phyloP scores from a whole-genome alignment of 2,797 vertebrate species.

The Ambastaia sidthimunki region DNA sequence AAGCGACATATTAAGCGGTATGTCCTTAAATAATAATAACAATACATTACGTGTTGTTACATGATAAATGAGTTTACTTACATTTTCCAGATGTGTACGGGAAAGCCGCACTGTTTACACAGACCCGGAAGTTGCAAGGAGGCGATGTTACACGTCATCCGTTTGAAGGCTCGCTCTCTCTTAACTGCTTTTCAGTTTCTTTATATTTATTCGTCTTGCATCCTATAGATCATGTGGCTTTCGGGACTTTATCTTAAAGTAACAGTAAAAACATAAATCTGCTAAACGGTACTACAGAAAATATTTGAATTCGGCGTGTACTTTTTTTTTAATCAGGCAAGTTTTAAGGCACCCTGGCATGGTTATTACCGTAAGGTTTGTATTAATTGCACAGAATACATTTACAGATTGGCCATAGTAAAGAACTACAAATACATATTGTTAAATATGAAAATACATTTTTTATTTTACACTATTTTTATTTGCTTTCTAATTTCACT shows the following conservation, averaged over 20 bases:
- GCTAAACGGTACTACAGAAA: not conserved
- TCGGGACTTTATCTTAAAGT: not conserved
- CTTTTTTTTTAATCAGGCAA: slow-evolving; percentile 48
- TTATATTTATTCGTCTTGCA: not conserved
- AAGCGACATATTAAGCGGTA: not conserved
- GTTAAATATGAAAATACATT: no score
- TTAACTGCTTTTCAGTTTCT: not conserved
- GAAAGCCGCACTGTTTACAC: slow-evolving; percentile 57
- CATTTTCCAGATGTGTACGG: slow-evolving; percentile 24
- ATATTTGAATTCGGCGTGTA: no score
- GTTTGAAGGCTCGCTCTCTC: not conserved
- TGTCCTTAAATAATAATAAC: fast-evolving
- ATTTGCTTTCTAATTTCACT: no score
- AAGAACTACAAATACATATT: not conserved
- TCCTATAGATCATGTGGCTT: not conserved
- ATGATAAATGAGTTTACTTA: slow-evolving; percentile 16
- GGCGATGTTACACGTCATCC: slow-evolving; percentile 77
- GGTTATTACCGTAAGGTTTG: slow-evolving; percentile 48
- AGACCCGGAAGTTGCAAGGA: slow-evolving; percentile 76
- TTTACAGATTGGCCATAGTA: not conserved
- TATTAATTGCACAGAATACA: not conserved
- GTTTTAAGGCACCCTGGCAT: not conserved
- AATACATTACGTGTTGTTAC: not conserved
- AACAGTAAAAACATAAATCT: not conserved
- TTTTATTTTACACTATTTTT: no score